Conservation (phyloP, 2,113 vertebrate species). For the Mesocricetus auratus region DNA sequence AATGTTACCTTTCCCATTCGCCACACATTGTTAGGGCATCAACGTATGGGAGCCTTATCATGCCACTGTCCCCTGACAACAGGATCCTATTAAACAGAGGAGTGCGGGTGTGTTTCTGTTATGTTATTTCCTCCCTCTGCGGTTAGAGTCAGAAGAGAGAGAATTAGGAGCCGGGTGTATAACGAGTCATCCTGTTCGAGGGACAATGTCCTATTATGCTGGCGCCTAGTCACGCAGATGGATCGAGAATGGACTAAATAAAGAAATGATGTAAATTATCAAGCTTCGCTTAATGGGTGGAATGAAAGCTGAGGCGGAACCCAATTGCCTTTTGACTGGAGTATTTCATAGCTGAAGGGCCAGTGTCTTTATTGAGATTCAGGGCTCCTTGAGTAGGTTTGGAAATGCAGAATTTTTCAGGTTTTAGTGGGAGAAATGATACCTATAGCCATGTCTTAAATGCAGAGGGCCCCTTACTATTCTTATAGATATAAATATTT, state of each 20-base stretch:
- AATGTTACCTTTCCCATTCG: slow-evolving; percentile 74
- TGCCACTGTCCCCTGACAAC: background rate
- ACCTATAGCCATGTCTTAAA: background rate
- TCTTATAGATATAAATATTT: background rate
- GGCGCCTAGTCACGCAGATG: background rate
- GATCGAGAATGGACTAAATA: slow-evolving; percentile 12
- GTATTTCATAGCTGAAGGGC: background rate
- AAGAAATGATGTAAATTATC: slow-evolving; percentile 12
- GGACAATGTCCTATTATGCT: background rate
- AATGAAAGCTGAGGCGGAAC: background rate
- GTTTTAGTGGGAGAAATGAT: background rate
- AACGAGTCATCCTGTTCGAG: background rate
- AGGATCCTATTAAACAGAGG: background rate
- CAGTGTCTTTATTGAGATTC: slow-evolving; percentile 4
- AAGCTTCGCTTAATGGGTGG: background rate
- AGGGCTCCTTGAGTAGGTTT: background rate
- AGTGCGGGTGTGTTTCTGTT: background rate
- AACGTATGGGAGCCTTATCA: slow-evolving; percentile 49
- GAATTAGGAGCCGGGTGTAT: background rate
- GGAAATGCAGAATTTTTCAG: background rate
- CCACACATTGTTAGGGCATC: slow-evolving; percentile 59
- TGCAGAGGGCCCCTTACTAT: background rate
- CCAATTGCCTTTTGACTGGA: background rate
- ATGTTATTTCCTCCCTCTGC: slow-evolving; percentile 23
- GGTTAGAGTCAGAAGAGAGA: slow-evolving; percentile 17